Evolutionary conservation across 2,888 invertebrate species (phyloP), one percentile per base, ranked within the genome.

Genomic region (Lepidocyrtinus sp.): DNA sequence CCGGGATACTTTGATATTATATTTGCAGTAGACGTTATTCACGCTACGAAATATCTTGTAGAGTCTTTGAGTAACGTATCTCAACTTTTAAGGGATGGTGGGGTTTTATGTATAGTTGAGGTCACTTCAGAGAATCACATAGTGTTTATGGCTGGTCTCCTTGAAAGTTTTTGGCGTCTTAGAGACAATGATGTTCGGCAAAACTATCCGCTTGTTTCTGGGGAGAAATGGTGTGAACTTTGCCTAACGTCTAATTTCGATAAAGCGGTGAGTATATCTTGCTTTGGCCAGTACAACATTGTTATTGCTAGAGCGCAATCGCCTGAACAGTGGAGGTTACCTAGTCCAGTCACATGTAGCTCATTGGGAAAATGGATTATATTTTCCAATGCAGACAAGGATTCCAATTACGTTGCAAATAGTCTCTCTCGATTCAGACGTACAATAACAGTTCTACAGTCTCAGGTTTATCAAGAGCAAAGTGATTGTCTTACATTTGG

Each of bases 21-120:
- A 15, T 71, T 83, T 59, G 82, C 82, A 0, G 70, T 75, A 2
- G 76, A 83, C 17, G 79, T 82, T 45, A 26, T 83, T 15, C 82
- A 83, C 45, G 82, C 82, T 1, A 82, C 82, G 1, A n/a, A 24
- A 45, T 25, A 67, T 46, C 27, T 68, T 0, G 1, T 3, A 7
- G 73, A 81, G 27, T 59, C 81, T 5, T 19, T 83, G 21, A 24
- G 50, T 36, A 63, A 81, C 45, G 27, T 61, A 17, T 63, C 75
- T 1, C 46, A 74, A 19, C 69, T 83, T 0, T 19, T 81, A 0
- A 72, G 61, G 19, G 74, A 73, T 9, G 26, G 55, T 17, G 82
- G 80, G 2, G 26, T 67, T 26, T 17, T 72, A 12, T 50, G 78
- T 5, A 26, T 83, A 0, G 70, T 45, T 19, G 81, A 83, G 22